phyloP scores from a whole-genome alignment of 2,797 vertebrate genomes.

The Momotus momota region DNA sequence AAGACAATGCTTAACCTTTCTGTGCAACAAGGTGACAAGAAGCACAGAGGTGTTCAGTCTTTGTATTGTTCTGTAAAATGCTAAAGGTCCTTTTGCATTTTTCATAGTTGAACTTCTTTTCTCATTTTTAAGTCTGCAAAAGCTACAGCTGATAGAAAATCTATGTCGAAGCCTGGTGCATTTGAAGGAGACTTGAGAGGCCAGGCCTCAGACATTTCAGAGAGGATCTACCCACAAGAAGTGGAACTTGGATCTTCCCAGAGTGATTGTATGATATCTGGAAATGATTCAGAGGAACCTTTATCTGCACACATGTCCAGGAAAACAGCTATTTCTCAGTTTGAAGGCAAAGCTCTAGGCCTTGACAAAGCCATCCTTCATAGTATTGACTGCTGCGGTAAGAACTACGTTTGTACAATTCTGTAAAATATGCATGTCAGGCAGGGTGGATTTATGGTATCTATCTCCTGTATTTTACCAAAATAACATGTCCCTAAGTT shows the following conservation, averaged over 20 bases:
- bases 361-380: conserved; percentile 97
- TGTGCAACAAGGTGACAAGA: neutral
- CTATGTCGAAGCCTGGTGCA: conserved; percentile 84
- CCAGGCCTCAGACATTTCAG: conserved; percentile 83
- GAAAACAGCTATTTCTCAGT: conserved; percentile 91
- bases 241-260: conserved; percentile 87
- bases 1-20: neutral
- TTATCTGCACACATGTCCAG: conserved; percentile 88
- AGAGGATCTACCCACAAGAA: conserved; percentile 87
- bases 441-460: neutral
- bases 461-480: neutral
- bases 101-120: conserved; percentile 1
- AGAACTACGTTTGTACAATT: conserved; percentile 54
- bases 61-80: neutral
- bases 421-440: neutral
- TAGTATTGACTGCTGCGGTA: conserved; percentile 98
- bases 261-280: conserved; percentile 85
- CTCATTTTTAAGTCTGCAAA: conserved; percentile 87
- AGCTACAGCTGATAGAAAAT: conserved; percentile 89
- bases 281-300: conserved; percentile 89
- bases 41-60: neutral
- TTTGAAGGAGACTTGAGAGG: conserved; percentile 89
- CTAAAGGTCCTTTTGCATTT: neutral
- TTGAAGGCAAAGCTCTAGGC: conserved; percentile 96
- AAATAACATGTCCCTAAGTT: neutral